Percentiles rank a stretch among this genome's conserved stretches.
These are phyloP conservation scores for Grallaria varia DNA, from an alignment of 2,113 vertebrate genomes.

Conservation along the genomic window DNA sequence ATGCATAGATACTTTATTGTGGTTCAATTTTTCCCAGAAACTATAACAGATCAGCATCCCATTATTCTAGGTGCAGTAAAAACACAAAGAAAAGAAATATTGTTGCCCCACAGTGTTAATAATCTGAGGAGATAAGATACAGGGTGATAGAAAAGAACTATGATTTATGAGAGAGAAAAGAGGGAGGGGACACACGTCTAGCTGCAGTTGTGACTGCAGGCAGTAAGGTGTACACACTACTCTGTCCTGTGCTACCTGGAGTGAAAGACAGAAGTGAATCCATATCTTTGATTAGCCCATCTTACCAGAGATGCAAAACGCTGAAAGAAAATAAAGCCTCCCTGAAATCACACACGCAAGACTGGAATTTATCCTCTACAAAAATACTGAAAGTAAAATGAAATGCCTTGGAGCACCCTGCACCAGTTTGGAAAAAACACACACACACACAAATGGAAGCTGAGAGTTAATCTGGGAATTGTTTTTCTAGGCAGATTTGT, in stretches of 20 bases:
- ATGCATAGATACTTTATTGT: background rate
- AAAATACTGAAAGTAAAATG: background rate
- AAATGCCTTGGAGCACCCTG: background rate
- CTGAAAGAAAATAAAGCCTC: background rate
- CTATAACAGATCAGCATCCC: background rate
- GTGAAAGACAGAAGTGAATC: background rate
- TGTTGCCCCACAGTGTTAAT: background rate
- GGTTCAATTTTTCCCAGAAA: background rate
- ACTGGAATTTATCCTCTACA: background rate
- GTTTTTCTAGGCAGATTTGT: background rate
- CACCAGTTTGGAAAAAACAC: background rate
- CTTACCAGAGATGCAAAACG: background rate
- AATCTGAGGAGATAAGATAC: background rate
- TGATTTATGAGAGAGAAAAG: background rate
- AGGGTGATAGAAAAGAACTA: background rate
- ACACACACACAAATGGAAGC: background rate
- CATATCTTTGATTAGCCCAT: background rate
- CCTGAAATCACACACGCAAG: background rate
- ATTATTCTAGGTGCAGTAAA: background rate
- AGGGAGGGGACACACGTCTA: rapidly evolving
- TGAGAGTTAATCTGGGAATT: background rate
- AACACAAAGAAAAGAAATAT: background rate
- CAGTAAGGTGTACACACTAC: background rate
- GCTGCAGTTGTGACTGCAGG: background rate
- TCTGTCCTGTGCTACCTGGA: background rate